phyloP scores from a whole-genome alignment of 2,797 vertebrate genomes.

The Coendou prehensilis region DNA sequence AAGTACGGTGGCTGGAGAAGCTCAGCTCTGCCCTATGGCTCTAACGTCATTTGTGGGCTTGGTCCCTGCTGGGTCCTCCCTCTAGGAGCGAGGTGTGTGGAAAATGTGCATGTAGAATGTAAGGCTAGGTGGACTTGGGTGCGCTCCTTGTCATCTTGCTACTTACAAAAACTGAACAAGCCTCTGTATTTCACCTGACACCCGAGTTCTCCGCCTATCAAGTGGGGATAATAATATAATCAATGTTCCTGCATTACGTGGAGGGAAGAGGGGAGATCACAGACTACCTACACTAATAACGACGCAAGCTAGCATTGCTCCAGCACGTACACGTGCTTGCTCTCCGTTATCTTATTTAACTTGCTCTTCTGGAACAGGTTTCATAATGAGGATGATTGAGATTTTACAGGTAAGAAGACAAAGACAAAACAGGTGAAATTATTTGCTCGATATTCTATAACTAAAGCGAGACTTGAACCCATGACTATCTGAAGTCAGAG shows the following conservation, averaged over 20 bases:
- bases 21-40: rapidly evolving
- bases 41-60: rapidly evolving
- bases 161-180: rapidly evolving
- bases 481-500: not conserved
- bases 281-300: rapidly evolving
- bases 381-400: not conserved
- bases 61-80: rapidly evolving
- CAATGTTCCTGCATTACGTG: no score
- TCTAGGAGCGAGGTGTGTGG: rapidly evolving
- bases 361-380: not conserved
- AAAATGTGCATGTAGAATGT: rapidly evolving
- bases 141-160: no score
- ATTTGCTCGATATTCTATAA: not conserved
- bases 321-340: rapidly evolving
- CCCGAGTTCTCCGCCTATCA: not conserved
- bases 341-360: not conserved
- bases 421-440: not conserved
- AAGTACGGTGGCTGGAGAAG: not conserved
- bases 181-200: not conserved
- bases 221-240: rapidly evolving
- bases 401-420: not conserved
- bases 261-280: no score
- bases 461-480: not conserved
- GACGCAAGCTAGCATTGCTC: no score
- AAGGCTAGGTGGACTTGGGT: rapidly evolving